Percentiles rank a stretch among this genome's conserved stretches.
These are phyloP conservation scores for Galago senegalensis DNA, from an alignment of 2,797 vertebrate species.

Conservation along the genomic window DNA sequence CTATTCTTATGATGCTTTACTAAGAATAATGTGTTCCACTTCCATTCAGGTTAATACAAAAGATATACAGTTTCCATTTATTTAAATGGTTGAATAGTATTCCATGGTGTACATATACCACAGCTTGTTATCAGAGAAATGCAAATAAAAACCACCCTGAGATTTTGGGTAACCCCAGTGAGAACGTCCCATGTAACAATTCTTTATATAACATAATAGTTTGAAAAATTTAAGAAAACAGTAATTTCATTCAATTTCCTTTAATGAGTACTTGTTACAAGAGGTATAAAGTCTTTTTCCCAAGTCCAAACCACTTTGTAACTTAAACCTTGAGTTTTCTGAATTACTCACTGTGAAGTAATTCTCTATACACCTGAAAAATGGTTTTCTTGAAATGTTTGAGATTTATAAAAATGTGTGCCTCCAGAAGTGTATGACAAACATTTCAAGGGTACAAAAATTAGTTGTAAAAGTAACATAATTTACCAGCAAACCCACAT, in stretches of 20 bases:
- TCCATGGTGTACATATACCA: no score
- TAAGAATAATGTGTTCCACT: no score
- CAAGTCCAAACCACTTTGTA: conserved; percentile 77
- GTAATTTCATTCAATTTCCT: conserved; percentile 86
- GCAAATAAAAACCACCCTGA: no score
- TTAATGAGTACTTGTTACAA: conserved; percentile 90
- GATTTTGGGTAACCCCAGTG: no score
- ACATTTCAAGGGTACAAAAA: conserved; percentile 88
- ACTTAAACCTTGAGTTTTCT: conserved; percentile 84
- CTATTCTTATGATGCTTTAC: no score
- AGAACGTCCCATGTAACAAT: not conserved
- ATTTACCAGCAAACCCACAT: conserved; percentile 88
- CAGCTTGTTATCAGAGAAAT: no score
- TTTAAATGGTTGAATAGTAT: no score
- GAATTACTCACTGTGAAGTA: conserved; percentile 85
- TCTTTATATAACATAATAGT: not conserved
- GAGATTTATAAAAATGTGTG: conserved; percentile 80
- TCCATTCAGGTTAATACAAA: no score
- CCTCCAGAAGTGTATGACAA: conserved; percentile 84
- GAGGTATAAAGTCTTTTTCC: conserved; percentile 86
- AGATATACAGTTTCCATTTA: no score
- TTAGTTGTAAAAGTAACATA: conserved; percentile 86
- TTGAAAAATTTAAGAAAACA: conserved; percentile 71
- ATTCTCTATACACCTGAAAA: conserved; percentile 80
- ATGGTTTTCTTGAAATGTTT: conserved; percentile 79